Percentiles rank a stretch among this genome's conserved stretches.
phyloP scores from a whole-genome alignment of 2,797 vertebrate species.

The Acanthopagrus latus region DNA sequence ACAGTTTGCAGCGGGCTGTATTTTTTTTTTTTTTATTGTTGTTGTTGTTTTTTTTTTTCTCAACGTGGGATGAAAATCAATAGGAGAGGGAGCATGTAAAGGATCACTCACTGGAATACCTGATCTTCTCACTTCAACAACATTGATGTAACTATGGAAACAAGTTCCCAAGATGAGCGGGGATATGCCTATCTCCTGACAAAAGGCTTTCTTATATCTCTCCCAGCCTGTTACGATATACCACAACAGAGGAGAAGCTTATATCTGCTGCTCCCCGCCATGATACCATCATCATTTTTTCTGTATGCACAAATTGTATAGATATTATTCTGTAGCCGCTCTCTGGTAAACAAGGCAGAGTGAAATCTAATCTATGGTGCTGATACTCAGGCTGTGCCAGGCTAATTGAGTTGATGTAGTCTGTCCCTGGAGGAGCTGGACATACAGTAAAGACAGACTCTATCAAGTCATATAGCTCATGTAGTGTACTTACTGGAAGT shows the following conservation, averaged over 20 bases:
- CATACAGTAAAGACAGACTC: conserved; percentile 83
- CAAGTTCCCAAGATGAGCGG: conserved; percentile 80
- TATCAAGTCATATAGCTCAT: conserved; percentile 77
- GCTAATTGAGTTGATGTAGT: conserved; percentile 86
- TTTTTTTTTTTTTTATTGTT: not conserved
- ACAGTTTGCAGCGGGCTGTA: conserved; percentile 57
- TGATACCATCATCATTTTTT: conserved; percentile 86
- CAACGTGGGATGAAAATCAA: conserved; percentile 79
- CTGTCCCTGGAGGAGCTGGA: conserved; percentile 83
- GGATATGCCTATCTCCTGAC: conserved; percentile 77
- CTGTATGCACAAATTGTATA: conserved; percentile 85
- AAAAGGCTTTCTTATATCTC: conserved; percentile 77
- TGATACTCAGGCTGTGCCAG: conserved; percentile 83
- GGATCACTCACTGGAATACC: conserved; percentile 84
- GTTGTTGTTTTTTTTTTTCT: conserved; percentile 25
- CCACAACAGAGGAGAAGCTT: conserved; percentile 64
- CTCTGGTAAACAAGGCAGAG: conserved; percentile 85
- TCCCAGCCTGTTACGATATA: conserved; percentile 66
- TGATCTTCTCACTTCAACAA: conserved; percentile 84
- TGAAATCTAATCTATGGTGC: conserved; percentile 87
- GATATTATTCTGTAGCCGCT: conserved; percentile 84
- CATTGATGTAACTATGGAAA: conserved; percentile 89
- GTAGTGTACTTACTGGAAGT: conserved; percentile 75
- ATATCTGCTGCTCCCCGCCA: conserved; percentile 74
- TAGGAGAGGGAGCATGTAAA: conserved; percentile 79